Conservation (phyloP, 2,797 vertebrate genomes). For the Sebastes iracundus region DNA sequence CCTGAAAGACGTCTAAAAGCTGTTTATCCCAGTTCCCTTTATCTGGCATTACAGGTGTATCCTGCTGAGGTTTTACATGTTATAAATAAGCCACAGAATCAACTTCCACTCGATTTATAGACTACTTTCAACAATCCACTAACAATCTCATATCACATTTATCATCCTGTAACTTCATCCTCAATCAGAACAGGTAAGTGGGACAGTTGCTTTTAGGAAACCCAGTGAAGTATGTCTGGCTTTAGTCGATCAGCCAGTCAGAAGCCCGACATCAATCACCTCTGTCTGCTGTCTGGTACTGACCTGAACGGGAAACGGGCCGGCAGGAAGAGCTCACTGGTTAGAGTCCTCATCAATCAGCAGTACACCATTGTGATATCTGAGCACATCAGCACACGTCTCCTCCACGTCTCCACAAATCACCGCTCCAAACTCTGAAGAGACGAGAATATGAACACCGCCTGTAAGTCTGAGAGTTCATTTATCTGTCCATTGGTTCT, state of each 20-base stretch:
- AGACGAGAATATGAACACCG: not conserved
- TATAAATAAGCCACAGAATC: constrained; percentile 4
- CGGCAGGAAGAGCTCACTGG: not conserved
- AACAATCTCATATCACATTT: not conserved
- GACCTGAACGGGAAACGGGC: constrained; percentile 30
- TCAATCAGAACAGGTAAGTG: not conserved
- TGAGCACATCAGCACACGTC: not conserved
- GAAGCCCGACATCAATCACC: not conserved
- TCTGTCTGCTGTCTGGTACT: constrained; percentile 15
- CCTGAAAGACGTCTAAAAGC: not conserved
- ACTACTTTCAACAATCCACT: not conserved
- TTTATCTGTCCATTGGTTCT: not conserved
- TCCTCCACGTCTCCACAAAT: constrained; percentile 17
- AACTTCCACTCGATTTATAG: not conserved
- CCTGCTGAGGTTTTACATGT: not conserved
- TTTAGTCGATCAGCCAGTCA: not conserved
- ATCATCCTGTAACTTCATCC: constrained; percentile 2
- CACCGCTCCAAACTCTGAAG: not conserved
- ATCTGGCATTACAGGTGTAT: not conserved
- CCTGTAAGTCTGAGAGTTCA: not conserved
- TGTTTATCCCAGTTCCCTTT: not conserved
- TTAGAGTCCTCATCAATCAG: constrained; percentile 37
- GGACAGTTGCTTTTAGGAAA: constrained; percentile 1
- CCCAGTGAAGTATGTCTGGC: not conserved
- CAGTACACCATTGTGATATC: not conserved